Conservation (phyloP, 1,140 invertebrate species). For the Hypothenemus hampei region DNA sequence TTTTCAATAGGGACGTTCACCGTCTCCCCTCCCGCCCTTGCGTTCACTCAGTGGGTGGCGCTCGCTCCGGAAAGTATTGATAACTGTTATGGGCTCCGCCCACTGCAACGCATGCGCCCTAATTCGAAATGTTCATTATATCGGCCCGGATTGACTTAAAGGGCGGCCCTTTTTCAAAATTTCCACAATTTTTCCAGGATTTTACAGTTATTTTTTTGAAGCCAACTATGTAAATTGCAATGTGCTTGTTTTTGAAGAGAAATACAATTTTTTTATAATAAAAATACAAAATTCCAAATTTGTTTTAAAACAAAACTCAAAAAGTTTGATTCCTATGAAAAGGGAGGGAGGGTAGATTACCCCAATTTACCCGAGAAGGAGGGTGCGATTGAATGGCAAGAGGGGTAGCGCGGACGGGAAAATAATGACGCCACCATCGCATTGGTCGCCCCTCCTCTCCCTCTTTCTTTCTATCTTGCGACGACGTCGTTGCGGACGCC, state of each 20-base stretch:
- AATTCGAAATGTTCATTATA: background rate
- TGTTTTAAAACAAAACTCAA: no score
- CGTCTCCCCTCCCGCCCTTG: conserved; percentile 9
- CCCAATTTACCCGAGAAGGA: no score
- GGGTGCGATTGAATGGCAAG: background rate
- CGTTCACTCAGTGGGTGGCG: conserved; percentile 23
- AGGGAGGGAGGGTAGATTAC: no score
- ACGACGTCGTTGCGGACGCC: conserved; percentile 16
- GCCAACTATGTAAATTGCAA: no score
- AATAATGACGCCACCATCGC: conserved; percentile 8
- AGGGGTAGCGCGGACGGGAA: background rate
- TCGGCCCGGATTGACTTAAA: background rate
- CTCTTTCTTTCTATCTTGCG: background rate
- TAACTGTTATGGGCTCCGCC: conserved; percentile 40
- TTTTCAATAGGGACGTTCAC: no score
- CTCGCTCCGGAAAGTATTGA: conserved; percentile 39
- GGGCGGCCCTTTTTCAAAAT: conserved; percentile 30
- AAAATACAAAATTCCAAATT: no score
- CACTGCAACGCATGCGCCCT: conserved; percentile 21
- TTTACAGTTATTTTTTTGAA: no score
- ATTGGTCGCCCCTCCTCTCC: conserved; percentile 31
- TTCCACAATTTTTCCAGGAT: no score
- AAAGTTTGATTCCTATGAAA: no score
- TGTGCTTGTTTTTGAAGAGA: no score
- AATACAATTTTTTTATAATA: no score